A percentile compares a stretch with the other conserved stretches of the same genome.
Evolutionary conservation across 2,888 invertebrate genomes (phyloP).

Genomic region (Cataglyphis rosenhaueri): DNA sequence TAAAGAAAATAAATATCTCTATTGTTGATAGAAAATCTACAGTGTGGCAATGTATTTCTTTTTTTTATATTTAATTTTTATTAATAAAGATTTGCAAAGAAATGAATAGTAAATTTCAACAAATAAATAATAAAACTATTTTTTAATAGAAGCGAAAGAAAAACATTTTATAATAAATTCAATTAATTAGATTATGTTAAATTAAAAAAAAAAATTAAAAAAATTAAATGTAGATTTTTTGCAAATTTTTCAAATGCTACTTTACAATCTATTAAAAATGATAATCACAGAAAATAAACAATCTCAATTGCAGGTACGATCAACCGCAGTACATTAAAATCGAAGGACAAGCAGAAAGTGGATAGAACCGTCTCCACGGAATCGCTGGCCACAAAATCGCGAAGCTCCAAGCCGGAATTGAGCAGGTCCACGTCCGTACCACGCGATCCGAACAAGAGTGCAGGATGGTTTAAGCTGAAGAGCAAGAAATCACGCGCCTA

Average conservation of each 20-base stretch:
- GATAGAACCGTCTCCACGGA: slow-evolving; percentile 87
- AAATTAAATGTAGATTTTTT: background rate
- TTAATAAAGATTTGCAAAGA: background rate
- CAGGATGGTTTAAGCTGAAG: slow-evolving; percentile 91
- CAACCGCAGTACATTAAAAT: slow-evolving; percentile 83
- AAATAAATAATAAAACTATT: background rate
- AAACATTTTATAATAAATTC: background rate
- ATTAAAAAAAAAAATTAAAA: background rate
- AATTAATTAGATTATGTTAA: slow-evolving; percentile 5
- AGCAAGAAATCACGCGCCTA: slow-evolving; percentile 85
- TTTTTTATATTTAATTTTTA: background rate
- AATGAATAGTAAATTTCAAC: background rate
- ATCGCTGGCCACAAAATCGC: slow-evolving; percentile 87
- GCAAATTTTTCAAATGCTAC: background rate
- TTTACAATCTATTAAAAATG: background rate
- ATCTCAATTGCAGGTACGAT: slow-evolving; percentile 79
- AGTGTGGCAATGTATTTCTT: background rate
- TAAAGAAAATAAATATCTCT: background rate
- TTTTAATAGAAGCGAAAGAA: background rate
- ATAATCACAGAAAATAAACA: background rate
- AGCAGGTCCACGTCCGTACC: slow-evolving; percentile 91
- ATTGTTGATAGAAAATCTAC: background rate
- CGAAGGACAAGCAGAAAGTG: slow-evolving; percentile 84
- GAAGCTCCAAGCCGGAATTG: slow-evolving; percentile 85
- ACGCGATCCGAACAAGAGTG: slow-evolving; percentile 90